These are phyloP conservation scores for Acleris emargana DNA, from an alignment of 2,888 invertebrate species.

Conservation along the genomic window DNA sequence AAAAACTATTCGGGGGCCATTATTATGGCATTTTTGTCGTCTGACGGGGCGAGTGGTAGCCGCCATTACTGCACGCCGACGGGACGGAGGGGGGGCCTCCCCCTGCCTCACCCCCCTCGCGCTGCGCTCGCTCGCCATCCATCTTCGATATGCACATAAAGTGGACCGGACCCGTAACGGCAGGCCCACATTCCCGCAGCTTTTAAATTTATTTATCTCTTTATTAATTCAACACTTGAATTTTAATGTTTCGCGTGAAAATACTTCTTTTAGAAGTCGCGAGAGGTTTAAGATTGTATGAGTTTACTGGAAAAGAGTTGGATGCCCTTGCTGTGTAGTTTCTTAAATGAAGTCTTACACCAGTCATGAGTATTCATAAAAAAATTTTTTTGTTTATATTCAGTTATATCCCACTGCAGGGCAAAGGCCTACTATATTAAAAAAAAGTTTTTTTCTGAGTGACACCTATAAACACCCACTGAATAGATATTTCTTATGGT, in stretches of 20 bases:
- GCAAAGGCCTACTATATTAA: no score
- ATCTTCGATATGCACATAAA: conserved; percentile 83
- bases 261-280: conserved; percentile 41
- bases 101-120: conserved; percentile 44
- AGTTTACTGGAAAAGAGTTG: not conserved
- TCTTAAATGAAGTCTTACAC: no score
- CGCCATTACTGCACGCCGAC: conserved; percentile 70
- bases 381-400: no score
- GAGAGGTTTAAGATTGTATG: conserved; percentile 4
- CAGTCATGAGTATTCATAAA: no score
- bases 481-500: no score
- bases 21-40: conserved; percentile 85
- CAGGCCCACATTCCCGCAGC: conserved; percentile 80
- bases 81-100: conserved; percentile 42
- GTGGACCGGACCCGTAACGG: conserved; percentile 80
- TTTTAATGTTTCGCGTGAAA: conserved; percentile 71
- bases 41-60: conserved; percentile 80
- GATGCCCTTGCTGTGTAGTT: no score
- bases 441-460: no score
- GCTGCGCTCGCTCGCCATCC: conserved; percentile 70
- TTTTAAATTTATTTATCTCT: conserved; percentile 83
- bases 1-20: conserved; percentile 82
- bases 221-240: conserved; percentile 80
- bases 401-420: no score
- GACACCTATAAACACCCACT: no score